Evolutionary conservation across 2,888 invertebrate genomes (phyloP).

Genomic region (Drosophila bunnanda): DNA sequence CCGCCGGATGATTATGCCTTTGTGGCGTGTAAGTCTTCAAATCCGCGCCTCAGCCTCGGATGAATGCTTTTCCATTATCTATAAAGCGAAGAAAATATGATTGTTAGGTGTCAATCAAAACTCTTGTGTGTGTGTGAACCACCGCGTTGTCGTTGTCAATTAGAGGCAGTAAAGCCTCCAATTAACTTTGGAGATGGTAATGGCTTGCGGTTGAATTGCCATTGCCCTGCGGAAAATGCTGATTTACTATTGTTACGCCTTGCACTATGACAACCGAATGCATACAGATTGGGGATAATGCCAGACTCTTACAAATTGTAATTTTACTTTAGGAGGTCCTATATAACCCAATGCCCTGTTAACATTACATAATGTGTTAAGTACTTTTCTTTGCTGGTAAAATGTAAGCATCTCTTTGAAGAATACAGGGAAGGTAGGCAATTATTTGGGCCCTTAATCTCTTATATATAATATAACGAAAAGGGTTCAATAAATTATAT

Average conservation of each 20-base stretch:
- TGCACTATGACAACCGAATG: conserved; percentile 22
- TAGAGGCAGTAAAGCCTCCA: conserved; percentile 68
- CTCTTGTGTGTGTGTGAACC: conserved; percentile 52
- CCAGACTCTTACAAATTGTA: neutral
- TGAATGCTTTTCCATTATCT: conserved; percentile 51
- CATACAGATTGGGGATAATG: conserved; percentile 6
- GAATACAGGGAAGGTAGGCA: no score
- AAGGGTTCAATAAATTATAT: no score
- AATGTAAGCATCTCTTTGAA: no score
- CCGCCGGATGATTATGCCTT: conserved; percentile 60
- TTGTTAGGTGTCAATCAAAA: conserved; percentile 77
- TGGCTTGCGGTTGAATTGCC: conserved; percentile 60
- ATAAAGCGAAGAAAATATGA: conserved; percentile 46
- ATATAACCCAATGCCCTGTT: neutral
- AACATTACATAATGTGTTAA: neutral
- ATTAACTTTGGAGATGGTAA: conserved; percentile 60
- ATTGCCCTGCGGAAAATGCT: conserved; percentile 42
- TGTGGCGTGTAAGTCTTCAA: conserved; percentile 37
- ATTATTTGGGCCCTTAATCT: no score
- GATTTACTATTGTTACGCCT: conserved; percentile 46
- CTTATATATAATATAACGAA: no score
- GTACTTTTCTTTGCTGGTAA: neutral
- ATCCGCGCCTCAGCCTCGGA: conserved; percentile 42
- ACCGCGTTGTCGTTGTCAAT: conserved; percentile 59
- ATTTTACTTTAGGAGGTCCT: conserved; percentile 5